These are phyloP conservation scores for Scolopax mira DNA, from an alignment of 2,113 vertebrate species.

Conservation along the genomic window DNA sequence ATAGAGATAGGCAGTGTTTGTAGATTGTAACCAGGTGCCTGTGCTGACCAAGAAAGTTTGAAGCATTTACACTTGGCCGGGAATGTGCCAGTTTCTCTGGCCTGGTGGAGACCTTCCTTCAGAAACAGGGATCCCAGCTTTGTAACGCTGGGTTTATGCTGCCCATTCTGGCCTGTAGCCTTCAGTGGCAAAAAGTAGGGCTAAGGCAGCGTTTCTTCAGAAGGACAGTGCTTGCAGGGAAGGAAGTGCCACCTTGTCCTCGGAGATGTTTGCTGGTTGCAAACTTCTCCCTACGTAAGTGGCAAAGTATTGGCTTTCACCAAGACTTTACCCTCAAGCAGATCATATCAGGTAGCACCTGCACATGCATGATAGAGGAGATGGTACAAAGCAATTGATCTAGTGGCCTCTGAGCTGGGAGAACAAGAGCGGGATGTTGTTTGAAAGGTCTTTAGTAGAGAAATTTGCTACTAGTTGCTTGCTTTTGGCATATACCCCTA, in stretches of 20 bases:
- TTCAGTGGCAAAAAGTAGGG: neutral
- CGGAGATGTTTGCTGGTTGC: neutral
- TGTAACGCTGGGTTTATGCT: neutral
- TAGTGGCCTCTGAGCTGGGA: neutral
- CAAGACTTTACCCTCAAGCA: neutral
- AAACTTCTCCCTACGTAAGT: neutral
- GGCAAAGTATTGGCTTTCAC: neutral
- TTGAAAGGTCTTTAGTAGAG: neutral
- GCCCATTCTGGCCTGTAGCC: neutral
- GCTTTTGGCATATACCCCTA: neutral
- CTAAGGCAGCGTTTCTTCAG: neutral
- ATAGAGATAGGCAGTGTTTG: slow-evolving; percentile 15
- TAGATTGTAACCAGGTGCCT: slow-evolving; percentile 15
- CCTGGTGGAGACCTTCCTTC: neutral
- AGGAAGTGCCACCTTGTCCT: neutral
- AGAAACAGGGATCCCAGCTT: neutral
- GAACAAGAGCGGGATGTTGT: neutral
- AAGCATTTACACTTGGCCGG: neutral
- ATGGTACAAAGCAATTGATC: neutral
- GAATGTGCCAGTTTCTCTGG: neutral
- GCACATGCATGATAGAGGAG: neutral
- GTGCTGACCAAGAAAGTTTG: neutral
- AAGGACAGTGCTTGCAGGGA: neutral
- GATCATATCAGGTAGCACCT: neutral
- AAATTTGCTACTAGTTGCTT: neutral